phyloP scores from a whole-genome alignment of 2,113 vertebrate species.

The Acrocephalus kingi region DNA sequence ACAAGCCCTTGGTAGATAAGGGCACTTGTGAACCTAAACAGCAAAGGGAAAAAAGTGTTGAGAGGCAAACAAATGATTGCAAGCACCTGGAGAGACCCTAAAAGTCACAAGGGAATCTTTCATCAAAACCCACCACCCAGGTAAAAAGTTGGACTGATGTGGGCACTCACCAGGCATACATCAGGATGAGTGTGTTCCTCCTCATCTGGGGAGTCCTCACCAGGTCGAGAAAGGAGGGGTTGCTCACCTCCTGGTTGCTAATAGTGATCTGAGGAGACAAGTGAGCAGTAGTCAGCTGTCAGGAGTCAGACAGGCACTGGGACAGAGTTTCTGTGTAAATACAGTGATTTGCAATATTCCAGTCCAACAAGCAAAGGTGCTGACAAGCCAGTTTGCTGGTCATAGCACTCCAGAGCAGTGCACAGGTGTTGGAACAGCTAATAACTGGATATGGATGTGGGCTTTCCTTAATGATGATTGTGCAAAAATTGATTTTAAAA shows the following conservation, averaged over 20 bases:
- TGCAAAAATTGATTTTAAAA: neutral
- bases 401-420: neutral
- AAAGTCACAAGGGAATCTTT: neutral
- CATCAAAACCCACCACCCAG: neutral
- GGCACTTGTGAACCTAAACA: constrained; percentile 87
- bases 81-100: neutral
- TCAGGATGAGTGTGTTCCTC: constrained; percentile 88
- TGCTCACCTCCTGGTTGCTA: constrained; percentile 73
- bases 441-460: neutral
- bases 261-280: constrained; percentile 75
- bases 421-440: neutral
- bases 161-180: constrained; percentile 88
- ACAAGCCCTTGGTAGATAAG: constrained; percentile 93
- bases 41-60: neutral
- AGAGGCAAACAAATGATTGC: neutral
- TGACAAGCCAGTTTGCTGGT: neutral
- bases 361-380: fast-evolving
- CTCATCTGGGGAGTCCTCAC: constrained; percentile 89
- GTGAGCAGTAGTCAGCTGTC: neutral
- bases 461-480: neutral
- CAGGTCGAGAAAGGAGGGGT: constrained; percentile 84
- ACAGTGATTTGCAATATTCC: neutral
- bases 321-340: neutral
- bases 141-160: neutral
- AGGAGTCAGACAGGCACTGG: neutral